Base-by-base conservation (phyloP, 2,888 invertebrate species). In the Fragum fragum region DNA sequence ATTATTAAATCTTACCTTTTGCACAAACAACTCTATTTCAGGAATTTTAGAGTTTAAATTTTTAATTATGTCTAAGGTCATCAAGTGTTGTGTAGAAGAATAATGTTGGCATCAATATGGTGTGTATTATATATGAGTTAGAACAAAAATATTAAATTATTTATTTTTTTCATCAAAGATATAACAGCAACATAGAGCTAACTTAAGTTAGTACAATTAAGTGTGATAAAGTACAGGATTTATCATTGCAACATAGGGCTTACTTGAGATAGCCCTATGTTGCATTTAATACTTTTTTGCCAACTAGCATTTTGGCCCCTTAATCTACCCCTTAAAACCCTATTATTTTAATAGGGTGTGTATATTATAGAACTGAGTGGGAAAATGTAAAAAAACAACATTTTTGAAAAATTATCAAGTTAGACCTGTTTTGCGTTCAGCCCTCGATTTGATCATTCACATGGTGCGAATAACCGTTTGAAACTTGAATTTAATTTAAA, bases 321-420 rank as follows among this genome's bases (percentile, higher is more conserved):
- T 52, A 7, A 7, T n/a, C 52, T 2, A 52, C 18, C 52, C 21
- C 52, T 52, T 52, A 7, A 16, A 16, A 52, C 52, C 52, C 16
- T 52, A 52, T 7, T 52, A n/a, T 52, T 52, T 52, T 52, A 7
- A n/a, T 52, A 52, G 18, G 14, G 52, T 16, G 14, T 52, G 21
- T 14, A 21, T 52, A 14, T 14, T 52, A n/a, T n/a, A 16, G 5
- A 52, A 21, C 18, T 52, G 3, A n/a, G 21, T n/a, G 14, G 18
- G 18, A 52, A 21, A 52, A 52, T n/a, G 16, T 14, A 21, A 16
- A 52, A 52, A 52, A 52, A 52, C 11, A n/a, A 16, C 21, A n/a
- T 52, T 52, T 52, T 52, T 16, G 73, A 57, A 55, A 73, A 55
- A 57, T 53, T 36, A 36, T 36, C 32, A 6, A 6, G 3, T 36